These are phyloP conservation scores for Emberiza fucata DNA, from an alignment of 2,113 vertebrate genomes.

Conservation along the genomic window DNA sequence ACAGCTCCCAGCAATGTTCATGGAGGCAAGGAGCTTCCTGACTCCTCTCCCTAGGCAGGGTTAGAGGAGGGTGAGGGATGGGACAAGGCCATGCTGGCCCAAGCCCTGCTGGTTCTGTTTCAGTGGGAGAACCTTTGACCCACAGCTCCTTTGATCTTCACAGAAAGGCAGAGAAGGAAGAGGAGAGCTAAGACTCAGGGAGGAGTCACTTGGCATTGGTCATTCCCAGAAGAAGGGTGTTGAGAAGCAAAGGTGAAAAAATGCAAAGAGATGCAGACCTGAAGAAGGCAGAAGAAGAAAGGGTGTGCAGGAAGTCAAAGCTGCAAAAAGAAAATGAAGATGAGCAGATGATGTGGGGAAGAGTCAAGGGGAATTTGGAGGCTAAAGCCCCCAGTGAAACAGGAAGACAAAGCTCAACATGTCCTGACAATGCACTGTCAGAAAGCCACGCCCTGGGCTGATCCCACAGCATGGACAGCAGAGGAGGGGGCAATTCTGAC, in stretches of 20 bases:
- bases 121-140: neutral
- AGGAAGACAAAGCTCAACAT: neutral
- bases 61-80: neutral
- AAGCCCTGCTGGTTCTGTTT: neutral
- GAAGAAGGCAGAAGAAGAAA: neutral
- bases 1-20: neutral
- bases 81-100: rapidly evolving
- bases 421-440: neutral
- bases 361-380: neutral
- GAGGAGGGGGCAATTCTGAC: neutral
- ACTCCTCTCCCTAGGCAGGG: no score
- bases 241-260: neutral
- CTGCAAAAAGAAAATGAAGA: neutral
- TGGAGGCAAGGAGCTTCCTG: neutral
- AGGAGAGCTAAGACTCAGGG: neutral
- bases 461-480: neutral
- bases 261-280: neutral
- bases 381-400: neutral
- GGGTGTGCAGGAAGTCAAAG: neutral
- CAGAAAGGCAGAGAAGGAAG: neutral
- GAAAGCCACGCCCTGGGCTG: neutral
- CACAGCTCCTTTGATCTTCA: neutral
- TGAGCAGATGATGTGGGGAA: neutral
- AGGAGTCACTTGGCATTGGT: neutral
- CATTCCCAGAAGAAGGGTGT: neutral